Conservation (phyloP, 2,797 vertebrate genomes). For the Chelon auratus region DNA sequence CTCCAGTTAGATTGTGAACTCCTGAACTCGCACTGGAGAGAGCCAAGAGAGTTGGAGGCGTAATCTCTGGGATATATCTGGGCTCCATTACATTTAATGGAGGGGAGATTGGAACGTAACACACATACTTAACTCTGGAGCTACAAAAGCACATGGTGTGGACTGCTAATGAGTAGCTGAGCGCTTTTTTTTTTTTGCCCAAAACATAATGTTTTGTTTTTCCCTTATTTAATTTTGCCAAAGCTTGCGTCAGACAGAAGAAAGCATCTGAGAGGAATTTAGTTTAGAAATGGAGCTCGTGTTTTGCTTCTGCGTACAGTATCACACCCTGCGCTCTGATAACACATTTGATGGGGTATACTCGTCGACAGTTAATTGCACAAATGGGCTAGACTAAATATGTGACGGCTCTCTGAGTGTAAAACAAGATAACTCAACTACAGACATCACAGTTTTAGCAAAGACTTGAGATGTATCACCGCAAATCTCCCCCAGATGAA, state of each 20-base stretch:
- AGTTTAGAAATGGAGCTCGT: constrained; percentile 11
- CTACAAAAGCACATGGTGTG: constrained; percentile 13
- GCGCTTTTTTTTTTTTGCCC: neutral
- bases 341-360: too few species aligned
- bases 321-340: too few species aligned
- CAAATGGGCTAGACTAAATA: too few species aligned
- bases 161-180: constrained; percentile 52
- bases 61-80: constrained; percentile 57
- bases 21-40: constrained; percentile 53
- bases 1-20: constrained; percentile 58
- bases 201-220: constrained; percentile 38
- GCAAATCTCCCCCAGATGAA: too few species aligned
- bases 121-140: constrained; percentile 36
- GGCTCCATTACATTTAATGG: constrained; percentile 60
- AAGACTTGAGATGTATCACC: too few species aligned
- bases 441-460: neutral
- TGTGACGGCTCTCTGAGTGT: too few species aligned
- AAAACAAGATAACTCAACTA: neutral
- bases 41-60: constrained; percentile 60
- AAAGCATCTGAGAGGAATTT: constrained; percentile 23
- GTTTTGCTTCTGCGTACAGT: neutral
- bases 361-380: too few species aligned
- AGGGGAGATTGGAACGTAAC: constrained; percentile 48
- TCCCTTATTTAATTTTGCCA: constrained; percentile 34
- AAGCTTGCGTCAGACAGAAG: constrained; percentile 19